A percentile compares a stretch with the other conserved stretches of the same genome.
phyloP scores from a whole-genome alignment of 2,797 vertebrate genomes.

The Nothura maculosa region DNA sequence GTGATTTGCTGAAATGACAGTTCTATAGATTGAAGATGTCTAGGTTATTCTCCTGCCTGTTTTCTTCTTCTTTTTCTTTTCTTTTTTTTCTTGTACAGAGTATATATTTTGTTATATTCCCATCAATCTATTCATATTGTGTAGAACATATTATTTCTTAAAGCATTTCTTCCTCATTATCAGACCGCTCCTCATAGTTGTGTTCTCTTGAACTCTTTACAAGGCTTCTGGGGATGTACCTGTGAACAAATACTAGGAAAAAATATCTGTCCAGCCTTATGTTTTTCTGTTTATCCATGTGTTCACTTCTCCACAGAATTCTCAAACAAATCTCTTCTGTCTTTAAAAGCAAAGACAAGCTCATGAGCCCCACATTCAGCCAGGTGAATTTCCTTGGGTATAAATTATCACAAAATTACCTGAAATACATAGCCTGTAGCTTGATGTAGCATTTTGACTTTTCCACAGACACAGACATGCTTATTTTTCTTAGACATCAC shows the following conservation, averaged over 20 bases:
- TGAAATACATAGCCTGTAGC: background rate
- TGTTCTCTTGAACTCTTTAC: background rate
- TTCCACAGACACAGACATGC: background rate
- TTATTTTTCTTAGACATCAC: conserved; percentile 2
- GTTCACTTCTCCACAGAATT: background rate
- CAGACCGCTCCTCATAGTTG: background rate
- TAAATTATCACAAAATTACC: background rate
- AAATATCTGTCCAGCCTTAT: background rate
- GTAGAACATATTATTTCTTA: background rate
- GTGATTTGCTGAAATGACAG: background rate
- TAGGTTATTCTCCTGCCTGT: background rate
- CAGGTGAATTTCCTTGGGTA: background rate
- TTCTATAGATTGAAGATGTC: background rate
- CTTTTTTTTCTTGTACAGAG: background rate
- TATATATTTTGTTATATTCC: background rate
- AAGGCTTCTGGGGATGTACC: background rate
- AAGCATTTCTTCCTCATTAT: background rate
- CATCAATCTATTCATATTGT: background rate
- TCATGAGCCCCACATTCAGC: background rate
- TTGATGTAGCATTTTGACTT: background rate
- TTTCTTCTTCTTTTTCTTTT: too few species aligned
- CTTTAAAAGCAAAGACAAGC: conserved; percentile 18
- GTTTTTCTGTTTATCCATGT: background rate
- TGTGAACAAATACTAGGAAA: background rate
- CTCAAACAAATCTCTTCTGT: background rate